Base-by-base conservation (phyloP, 30 jellyfish, hydroid and myxozoan genomes). In the Pseudorhiza aurosa region DNA sequence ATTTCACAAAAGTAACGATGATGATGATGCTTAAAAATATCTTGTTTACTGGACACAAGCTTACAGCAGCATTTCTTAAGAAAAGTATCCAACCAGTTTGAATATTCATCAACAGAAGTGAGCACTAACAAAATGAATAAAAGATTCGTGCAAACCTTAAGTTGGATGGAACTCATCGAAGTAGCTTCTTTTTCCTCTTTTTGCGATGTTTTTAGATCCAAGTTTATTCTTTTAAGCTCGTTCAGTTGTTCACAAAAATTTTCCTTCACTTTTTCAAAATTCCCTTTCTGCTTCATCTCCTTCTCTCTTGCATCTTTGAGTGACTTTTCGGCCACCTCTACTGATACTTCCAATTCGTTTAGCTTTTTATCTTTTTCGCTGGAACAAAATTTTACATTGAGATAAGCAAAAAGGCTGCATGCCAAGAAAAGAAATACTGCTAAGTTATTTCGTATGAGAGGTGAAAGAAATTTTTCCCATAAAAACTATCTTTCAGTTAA, bases 91-190 rank as follows among this genome's bases (percentile, higher is more conserved):
- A n/a, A n/a, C n/a, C n/a, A n/a, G n/a, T n/a, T n/a, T n/a, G n/a
- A n/a, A n/a, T n/a, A n/a, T n/a, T n/a, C n/a, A n/a, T n/a, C n/a
- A n/a, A n/a, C n/a, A n/a, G n/a, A n/a, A n/a, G n/a, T n/a, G n/a
- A n/a, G n/a, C n/a, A n/a, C n/a, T n/a, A n/a, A n/a, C n/a, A n/a
- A n/a, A n/a, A n/a, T n/a, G n/a, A n/a, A n/a, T n/a, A n/a, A n/a
- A n/a, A n/a, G n/a, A n/a, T n/a, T n/a, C n/a, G n/a, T n/a, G 35
- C 75, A 8, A 30, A 77, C 89, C 89, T 77, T 77, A 21, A 77
- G 0, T 35, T 77, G 89, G 36, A 77, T 47, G 21, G 82, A 27
- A 6, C 74, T 46, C 12, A 82, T 25, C 12, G 89, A 8, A 12
- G 37, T 55, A 1, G 79, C 82, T 12, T 60, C 89, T 35, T 40